Percentiles rank a stretch among this genome's conserved stretches.
Evolutionary conservation across 2,113 vertebrate genomes (phyloP).

Genomic region (Peromyscus leucopus): DNA sequence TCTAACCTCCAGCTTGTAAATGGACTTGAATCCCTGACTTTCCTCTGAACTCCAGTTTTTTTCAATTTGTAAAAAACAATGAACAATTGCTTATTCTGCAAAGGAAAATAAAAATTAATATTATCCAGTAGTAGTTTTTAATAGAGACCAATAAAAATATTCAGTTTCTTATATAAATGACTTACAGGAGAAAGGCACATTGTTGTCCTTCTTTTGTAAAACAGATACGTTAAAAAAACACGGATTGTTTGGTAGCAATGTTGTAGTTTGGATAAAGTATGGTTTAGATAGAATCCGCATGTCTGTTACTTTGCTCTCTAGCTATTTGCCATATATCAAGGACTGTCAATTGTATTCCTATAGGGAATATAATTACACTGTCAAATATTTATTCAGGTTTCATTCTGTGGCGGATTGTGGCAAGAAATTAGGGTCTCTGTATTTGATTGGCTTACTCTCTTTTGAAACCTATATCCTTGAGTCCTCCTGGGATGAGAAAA

Average conservation of each 20-base stretch:
- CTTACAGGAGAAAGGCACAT: neutral
- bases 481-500: neutral
- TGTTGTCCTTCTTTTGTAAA: neutral
- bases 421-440: neutral
- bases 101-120: neutral
- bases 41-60: neutral
- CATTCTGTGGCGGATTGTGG: neutral
- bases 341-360: neutral
- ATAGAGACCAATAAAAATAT: neutral
- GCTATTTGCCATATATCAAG: neutral
- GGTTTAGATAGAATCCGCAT: neutral
- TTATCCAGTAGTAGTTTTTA: neutral
- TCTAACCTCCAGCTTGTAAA: neutral
- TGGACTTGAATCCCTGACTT: neutral
- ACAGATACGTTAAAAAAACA: neutral
- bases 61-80: neutral
- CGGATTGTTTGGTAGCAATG: neutral
- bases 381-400: slow-evolving; percentile 48
- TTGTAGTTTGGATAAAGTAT: neutral
- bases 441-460: neutral
- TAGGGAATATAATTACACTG: slow-evolving; percentile 33
- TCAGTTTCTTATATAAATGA: neutral
- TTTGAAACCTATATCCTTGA: neutral
- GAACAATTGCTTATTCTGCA: neutral
- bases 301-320: neutral